Evolutionary conservation across 2,113 vertebrate genomes (phyloP).

Genomic region (Hippocampus mohnikei): DNA sequence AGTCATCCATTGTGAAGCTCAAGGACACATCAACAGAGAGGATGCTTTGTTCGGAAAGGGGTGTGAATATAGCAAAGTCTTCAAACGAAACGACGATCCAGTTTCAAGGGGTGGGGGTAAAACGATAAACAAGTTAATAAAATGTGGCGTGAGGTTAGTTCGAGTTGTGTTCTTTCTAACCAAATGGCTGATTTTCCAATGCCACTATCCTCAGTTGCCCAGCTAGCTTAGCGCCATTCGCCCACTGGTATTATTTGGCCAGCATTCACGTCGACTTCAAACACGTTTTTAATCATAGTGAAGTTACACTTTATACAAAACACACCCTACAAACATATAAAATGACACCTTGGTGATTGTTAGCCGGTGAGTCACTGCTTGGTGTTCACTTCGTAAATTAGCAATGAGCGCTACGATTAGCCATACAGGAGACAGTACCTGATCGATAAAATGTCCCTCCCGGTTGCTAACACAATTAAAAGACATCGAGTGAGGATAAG

Average conservation of each 20-base stretch:
- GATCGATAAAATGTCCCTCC: neutral
- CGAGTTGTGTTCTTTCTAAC: neutral
- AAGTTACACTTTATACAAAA: neutral
- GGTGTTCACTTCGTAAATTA: neutral
- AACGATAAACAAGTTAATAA: neutral
- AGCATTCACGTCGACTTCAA: neutral
- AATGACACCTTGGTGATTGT: neutral
- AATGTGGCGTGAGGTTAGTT: neutral
- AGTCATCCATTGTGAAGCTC: slow-evolving; percentile 34
- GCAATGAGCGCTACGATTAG: slow-evolving; percentile 4
- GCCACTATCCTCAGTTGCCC: neutral
- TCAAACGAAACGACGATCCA: neutral
- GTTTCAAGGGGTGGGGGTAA: neutral
- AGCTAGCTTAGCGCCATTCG: slow-evolving; percentile 2
- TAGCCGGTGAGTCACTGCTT: neutral
- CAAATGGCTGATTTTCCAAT: neutral
- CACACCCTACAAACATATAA: neutral
- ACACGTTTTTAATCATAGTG: neutral
- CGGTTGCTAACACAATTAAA: neutral
- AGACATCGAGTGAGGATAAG: neutral
- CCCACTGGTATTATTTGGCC: neutral
- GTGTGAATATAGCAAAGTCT: slow-evolving; percentile 11
- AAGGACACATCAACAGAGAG: slow-evolving; percentile 49
- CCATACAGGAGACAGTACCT: neutral
- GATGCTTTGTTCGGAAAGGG: slow-evolving; percentile 20